Evolutionary conservation across 2,888 invertebrate genomes (phyloP), one percentile per base, ranked within the genome.

Genomic region (Prenolepis imparis): DNA sequence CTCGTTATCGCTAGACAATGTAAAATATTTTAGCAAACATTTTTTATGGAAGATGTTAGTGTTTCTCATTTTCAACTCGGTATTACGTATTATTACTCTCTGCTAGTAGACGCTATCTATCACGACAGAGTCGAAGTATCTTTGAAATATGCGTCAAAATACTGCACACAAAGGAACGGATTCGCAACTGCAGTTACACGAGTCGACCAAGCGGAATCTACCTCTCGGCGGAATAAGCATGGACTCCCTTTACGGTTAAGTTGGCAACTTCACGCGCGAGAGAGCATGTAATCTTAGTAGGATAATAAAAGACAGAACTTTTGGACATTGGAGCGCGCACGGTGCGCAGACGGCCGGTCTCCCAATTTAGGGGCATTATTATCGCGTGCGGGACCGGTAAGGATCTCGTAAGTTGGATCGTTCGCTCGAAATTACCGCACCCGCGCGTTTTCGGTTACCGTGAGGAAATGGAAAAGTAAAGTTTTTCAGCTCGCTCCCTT

Each of bases 381-480:
- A 82, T 82, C 82, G 82, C 66, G 59, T 44, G 52, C 63, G 24
- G 41, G 41, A 32, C 75, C 24, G 39, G 48, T 48, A 52, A 48
- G 57, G 52, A 52, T 52, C 77, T 75, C 59, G 77, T 44, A 77
- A 72, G 84, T 64, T 84, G 66, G 72, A 57, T 82, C 84, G 66
- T 82, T 66, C 36, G 70, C 32, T 41, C 82, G 72, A 83, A 55
- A 83, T 70, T 82, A 36, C 39, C 61, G 52, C 28, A 36, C 18
- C 63, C 55, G 63, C 57, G 67, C 64, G 64, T 61, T 83, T 82
- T 67, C 61, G 84, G 74, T 84, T 84, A 84, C 82, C 61, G 32
- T 41, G 48, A 21, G 74, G 84, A 74, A 82, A 74, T 83, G 84
- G 84, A 68, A 84, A 75, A 74, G 81, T 55, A 83, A 82, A 84